Base-by-base conservation (phyloP, 1,140 invertebrate genomes). In the Eubasilissa regina region DNA sequence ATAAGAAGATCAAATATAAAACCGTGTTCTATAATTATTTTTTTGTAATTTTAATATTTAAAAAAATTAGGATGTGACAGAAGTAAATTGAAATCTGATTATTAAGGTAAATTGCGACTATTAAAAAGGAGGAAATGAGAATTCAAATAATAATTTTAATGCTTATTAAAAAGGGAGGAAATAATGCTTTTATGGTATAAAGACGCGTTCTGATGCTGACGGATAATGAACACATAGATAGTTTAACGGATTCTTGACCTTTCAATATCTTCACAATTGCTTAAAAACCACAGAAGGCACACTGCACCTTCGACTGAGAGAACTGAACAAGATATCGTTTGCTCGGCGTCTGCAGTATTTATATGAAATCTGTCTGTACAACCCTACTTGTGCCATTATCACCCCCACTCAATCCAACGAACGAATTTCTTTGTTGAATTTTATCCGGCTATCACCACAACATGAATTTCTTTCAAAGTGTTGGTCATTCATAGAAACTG, bases 201-300 rank as follows among this genome's bases (percentile, higher is more conserved):
- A 35, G 25, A 35, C 25, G 1, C 25, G 25, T 35, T 35, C 6
- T 35, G 25, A 35, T 35, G 25, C 6, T 35, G 25, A 35, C 6
- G 6, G 25, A 35, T 35, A 35, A 3, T 35, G 1, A 35, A 35
- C 25, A 35, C 25, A 35, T 35, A 35, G 25, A 35, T 6, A 35
- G 25, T 35, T 35, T 1, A 6, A 35, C 25, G 25, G 25, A 44
- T 15, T 80, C 75, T 84, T 84, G 84, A 89, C 87, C 87, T 89
- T 86, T 85, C 85, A 87, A 81, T 84, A 87, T 85, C 86, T 87
- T 87, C 86, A 87, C 87, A 83, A 85, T 64, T 77, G 80, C 80
- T 84, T 84, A 75, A 81, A 53, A 56, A 76, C 45, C 44, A 78
- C 76, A 58, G 64, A 78, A 68, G 47, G 76, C 53, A 55, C 21